Percentiles rank a stretch among this genome's conserved stretches.
These are phyloP conservation scores for Periophthalmodon schlosseri DNA, from an alignment of 2,113 vertebrate genomes.

Conservation along the genomic window DNA sequence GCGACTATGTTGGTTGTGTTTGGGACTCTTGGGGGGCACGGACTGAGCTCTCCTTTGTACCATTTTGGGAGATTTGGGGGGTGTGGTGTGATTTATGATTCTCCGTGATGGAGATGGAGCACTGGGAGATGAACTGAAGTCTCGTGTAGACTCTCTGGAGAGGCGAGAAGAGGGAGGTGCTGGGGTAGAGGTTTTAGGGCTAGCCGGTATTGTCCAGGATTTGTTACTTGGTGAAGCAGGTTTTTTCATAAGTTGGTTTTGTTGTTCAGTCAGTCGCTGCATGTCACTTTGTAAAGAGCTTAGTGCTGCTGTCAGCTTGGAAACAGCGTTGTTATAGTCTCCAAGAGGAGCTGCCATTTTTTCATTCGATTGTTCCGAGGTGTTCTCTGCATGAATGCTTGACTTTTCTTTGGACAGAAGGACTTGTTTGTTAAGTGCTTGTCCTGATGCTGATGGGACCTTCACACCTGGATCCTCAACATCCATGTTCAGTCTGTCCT, in stretches of 20 bases:
- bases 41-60: slow-evolving; percentile 78
- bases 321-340: slow-evolving; percentile 89
- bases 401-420: slow-evolving; percentile 74
- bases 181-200: slow-evolving; percentile 62
- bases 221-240: slow-evolving; percentile 56
- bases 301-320: slow-evolving; percentile 86
- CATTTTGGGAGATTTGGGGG: slow-evolving; percentile 75
- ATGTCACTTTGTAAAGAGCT: slow-evolving; percentile 87
- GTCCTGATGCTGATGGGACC: slow-evolving; percentile 24
- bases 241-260: slow-evolving; percentile 83
- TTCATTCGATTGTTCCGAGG: slow-evolving; percentile 56
- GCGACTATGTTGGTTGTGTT: slow-evolving; percentile 70
- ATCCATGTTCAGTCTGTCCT: slow-evolving; percentile 76
- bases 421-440: slow-evolving; percentile 54
- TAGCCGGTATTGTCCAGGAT: slow-evolving; percentile 81
- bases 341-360: slow-evolving; percentile 78
- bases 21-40: slow-evolving; percentile 83
- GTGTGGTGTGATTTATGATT: slow-evolving; percentile 52
- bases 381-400: slow-evolving; percentile 55
- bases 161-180: slow-evolving; percentile 46
- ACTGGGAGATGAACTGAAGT: slow-evolving; percentile 72
- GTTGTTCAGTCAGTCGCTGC: slow-evolving; percentile 88
- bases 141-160: slow-evolving; percentile 68
- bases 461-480: slow-evolving; percentile 63
- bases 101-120: slow-evolving; percentile 82